Percentiles rank a stretch among this genome's conserved stretches.
phyloP scores from a whole-genome alignment of 2,113 vertebrate genomes.

The Megatriorchis doriae region DNA sequence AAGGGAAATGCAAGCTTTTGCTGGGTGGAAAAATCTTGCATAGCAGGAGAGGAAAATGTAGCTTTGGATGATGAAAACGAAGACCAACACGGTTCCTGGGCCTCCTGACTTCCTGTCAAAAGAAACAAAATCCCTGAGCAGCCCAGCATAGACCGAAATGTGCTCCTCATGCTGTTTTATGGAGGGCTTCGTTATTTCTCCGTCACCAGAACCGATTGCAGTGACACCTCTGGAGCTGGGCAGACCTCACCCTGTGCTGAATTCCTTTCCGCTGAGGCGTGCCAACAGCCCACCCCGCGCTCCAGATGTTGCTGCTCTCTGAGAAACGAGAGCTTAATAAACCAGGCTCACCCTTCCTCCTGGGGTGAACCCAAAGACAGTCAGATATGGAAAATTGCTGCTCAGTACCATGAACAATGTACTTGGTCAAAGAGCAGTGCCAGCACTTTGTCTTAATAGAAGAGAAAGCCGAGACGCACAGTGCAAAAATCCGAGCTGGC shows the following conservation, averaged over 20 bases:
- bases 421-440: conserved; percentile 44
- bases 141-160: not conserved
- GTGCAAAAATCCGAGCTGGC: conserved; percentile 65
- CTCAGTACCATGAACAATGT: conserved; percentile 69
- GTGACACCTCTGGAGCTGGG: conserved; percentile 76
- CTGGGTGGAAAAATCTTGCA: not conserved
- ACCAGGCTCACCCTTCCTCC: conserved; percentile 76
- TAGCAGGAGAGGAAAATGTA: not conserved
- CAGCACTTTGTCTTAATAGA: conserved; percentile 68
- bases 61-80: not conserved
- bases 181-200: conserved; percentile 57
- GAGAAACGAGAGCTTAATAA: conserved; percentile 72
- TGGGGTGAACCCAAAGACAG: conserved; percentile 74
- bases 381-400: conserved; percentile 70
- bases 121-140: conserved; percentile 16
- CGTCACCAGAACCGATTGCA: conserved; percentile 61
- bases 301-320: conserved; percentile 75
- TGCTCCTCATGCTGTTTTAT: not conserved
- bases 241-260: conserved; percentile 64
- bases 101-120: conserved; percentile 18
- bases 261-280: conserved; percentile 68
- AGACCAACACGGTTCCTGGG: not conserved
- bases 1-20: not conserved
- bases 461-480: conserved; percentile 42
- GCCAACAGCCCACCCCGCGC: conserved; percentile 64